phyloP scores from a whole-genome alignment of 1,140 invertebrate species.

The Ostrea denselamellosa region DNA sequence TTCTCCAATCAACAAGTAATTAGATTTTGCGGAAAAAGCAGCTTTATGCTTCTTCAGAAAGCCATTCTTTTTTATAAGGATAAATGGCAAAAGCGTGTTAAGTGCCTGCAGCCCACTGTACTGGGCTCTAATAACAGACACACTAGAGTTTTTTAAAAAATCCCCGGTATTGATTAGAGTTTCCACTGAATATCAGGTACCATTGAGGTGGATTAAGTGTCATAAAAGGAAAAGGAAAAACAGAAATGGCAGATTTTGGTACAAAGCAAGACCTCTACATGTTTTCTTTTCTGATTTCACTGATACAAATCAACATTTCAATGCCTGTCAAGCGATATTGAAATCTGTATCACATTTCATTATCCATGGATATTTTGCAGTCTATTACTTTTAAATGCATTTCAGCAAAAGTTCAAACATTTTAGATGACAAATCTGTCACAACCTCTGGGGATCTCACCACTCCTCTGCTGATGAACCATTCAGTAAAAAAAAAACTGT shows the following conservation, averaged over 20 bases:
- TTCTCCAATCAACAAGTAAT: constrained; percentile 39
- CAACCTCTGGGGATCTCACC: not conserved
- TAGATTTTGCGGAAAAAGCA: constrained; percentile 39
- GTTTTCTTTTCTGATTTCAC: not conserved
- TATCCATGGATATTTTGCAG: not conserved
- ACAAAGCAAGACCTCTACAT: not conserved
- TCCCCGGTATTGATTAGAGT: constrained; percentile 12
- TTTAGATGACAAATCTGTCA: not conserved
- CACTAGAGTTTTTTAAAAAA: constrained; percentile 26
- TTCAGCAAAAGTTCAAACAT: constrained; percentile 1
- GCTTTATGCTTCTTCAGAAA: constrained; percentile 34
- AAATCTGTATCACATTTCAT: not conserved
- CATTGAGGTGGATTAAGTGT: constrained; percentile 24
- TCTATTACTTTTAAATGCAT: not conserved
- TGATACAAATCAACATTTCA: not conserved
- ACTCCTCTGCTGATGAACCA: not conserved
- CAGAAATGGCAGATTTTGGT: not conserved
- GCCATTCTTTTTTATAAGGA: constrained; percentile 32
- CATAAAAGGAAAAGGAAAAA: constrained; percentile 31
- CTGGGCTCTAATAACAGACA: constrained; percentile 8
- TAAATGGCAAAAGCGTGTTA: constrained; percentile 37
- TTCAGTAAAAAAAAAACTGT: not conserved
- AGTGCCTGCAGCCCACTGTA: constrained; percentile 22
- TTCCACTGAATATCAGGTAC: constrained; percentile 4
- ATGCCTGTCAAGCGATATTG: not conserved